A percentile compares a stretch with the other conserved stretches of the same genome.
Conservation (phyloP, 1,140 invertebrate genomes). For the Trichonephila clavata region DNA sequence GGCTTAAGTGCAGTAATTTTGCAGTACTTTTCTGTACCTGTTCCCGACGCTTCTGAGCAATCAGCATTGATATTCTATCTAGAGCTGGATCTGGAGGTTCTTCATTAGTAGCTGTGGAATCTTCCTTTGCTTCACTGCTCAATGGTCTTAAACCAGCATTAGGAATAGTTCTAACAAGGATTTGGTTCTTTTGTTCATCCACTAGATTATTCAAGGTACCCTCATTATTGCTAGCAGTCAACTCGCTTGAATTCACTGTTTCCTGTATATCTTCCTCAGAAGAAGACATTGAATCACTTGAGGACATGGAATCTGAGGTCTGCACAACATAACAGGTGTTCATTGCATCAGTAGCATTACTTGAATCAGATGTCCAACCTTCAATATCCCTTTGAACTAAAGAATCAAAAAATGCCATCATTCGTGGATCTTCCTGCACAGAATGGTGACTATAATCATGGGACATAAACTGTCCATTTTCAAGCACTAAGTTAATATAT, state of each 20-base stretch:
- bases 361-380: constrained; percentile 81
- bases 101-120: constrained; percentile 41
- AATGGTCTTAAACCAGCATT: not conserved
- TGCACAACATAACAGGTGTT: constrained; percentile 54
- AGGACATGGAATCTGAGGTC: constrained; percentile 22
- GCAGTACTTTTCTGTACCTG: constrained; percentile 41
- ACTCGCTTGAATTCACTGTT: not conserved
- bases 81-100: constrained; percentile 33
- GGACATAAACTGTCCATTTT: constrained; percentile 85
- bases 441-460: constrained; percentile 88
- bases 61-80: constrained; percentile 79
- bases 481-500: constrained; percentile 90
- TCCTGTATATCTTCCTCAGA: constrained; percentile 47
- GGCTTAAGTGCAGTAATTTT: not conserved
- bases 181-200: not conserved
- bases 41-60: constrained; percentile 79
- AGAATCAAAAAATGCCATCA: constrained; percentile 98
- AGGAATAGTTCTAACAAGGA: not conserved
- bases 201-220: not conserved
- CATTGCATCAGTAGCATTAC: constrained; percentile 64
- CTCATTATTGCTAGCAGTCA: not conserved
- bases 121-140: not conserved
- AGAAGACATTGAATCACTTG: constrained; percentile 76
- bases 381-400: constrained; percentile 92
- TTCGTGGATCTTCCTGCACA: constrained; percentile 93